Evolutionary conservation across 1,140 invertebrate genomes (phyloP).

Genomic region (Drosophila nannoptera): DNA sequence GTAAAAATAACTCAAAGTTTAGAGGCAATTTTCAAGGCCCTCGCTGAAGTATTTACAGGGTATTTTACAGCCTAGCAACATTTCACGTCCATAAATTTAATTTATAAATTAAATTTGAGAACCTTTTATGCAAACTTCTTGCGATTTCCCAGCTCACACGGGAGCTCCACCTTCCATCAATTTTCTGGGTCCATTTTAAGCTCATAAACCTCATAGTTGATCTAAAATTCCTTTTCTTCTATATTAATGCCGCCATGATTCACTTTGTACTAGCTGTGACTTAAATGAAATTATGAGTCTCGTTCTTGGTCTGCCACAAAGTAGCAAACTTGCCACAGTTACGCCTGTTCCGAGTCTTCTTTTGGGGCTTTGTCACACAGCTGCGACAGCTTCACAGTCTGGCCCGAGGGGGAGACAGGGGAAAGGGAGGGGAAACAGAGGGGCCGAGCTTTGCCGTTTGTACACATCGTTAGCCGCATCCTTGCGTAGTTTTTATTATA

Average conservation of each 20-base stretch:
- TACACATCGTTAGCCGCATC: constrained; percentile 71
- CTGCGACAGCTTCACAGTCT: constrained; percentile 28
- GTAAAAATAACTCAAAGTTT: not conserved
- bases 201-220: not conserved
- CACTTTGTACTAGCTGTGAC: not conserved
- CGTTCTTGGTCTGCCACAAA: constrained; percentile 30
- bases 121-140: too few relatives aligned
- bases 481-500: constrained; percentile 74
- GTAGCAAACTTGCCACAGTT: constrained; percentile 23
- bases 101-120: too few relatives aligned
- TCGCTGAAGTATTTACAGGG: too few relatives aligned
- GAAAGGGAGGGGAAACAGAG: too few relatives aligned
- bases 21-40: too few relatives aligned
- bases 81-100: too few relatives aligned
- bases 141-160: too few relatives aligned
- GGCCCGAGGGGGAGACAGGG: too few relatives aligned
- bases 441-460: constrained; percentile 29
- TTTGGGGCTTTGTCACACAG: constrained; percentile 27
- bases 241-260: not conserved
- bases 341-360: constrained; percentile 1
- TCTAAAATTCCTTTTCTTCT: not conserved
- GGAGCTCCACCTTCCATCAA: too few relatives aligned
- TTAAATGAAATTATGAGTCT: constrained; percentile 19
- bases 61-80: too few relatives aligned
- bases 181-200: too few relatives aligned